phyloP scores from a whole-genome alignment of 2,888 invertebrate genomes.

The Agonum fuliginosum region DNA sequence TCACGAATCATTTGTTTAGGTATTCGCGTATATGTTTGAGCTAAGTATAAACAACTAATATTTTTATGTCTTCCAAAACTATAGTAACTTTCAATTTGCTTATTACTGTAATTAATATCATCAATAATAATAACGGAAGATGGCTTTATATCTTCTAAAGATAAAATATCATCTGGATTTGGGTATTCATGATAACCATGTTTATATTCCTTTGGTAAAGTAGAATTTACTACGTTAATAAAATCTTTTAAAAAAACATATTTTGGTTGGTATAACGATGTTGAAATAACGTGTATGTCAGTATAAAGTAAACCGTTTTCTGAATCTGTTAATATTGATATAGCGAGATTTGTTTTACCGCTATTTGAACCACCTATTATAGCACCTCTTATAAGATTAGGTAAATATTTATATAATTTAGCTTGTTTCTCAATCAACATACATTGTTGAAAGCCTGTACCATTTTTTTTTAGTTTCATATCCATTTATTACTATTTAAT shows the following conservation, averaged over 20 bases:
- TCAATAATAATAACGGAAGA: slow-evolving; percentile 70
- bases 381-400: slow-evolving; percentile 12
- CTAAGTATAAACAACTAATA: slow-evolving; percentile 68
- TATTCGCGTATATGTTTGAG: slow-evolving; percentile 67
- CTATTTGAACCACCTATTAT: slow-evolving; percentile 48
- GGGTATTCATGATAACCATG: slow-evolving; percentile 61
- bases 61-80: slow-evolving; percentile 66
- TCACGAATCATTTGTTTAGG: slow-evolving; percentile 68
- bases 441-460: neutral
- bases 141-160: slow-evolving; percentile 64
- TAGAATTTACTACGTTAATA: slow-evolving; percentile 40
- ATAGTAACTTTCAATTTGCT: slow-evolving; percentile 66
- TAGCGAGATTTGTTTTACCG: slow-evolving; percentile 55
- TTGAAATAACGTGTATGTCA: slow-evolving; percentile 57
- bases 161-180: slow-evolving; percentile 59
- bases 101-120: slow-evolving; percentile 67
- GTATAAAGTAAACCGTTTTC: slow-evolving; percentile 52
- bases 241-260: slow-evolving; percentile 63
- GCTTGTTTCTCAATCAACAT: neutral
- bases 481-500: neutral
- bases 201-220: slow-evolving; percentile 61
- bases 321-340: slow-evolving; percentile 16
- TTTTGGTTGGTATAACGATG: slow-evolving; percentile 63
- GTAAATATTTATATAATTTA: slow-evolving; percentile 9
- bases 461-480: neutral